Evolutionary conservation across 1,140 invertebrate species (phyloP), one percentile per base, ranked within the genome.

Genomic region (Chlorops oryzae): DNA sequence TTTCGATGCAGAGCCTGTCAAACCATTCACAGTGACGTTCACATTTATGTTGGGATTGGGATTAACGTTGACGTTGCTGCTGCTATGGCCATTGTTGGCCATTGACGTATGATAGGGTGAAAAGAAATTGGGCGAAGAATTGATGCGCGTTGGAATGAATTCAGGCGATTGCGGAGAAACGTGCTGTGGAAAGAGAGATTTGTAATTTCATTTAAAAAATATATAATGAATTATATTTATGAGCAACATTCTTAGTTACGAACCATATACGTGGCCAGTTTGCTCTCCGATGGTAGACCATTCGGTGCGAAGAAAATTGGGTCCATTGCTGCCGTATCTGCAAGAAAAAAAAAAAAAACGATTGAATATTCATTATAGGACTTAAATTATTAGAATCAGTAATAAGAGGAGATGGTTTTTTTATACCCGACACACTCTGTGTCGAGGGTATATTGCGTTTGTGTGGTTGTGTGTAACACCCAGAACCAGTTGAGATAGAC

Each of bases 221-320:
- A 9, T 32, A 15, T 32, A 10, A 15, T 32, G 28, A 32, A 20
- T 27, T 12, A 18, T 28, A 32, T 17, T 45, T 27, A 45, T 7
- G n/a, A 32, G 3, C 13, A 24, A 15, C 18, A 4, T 28, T 50
- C 65, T 70, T 77, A 87, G n/a, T n/a, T n/a, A n/a, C n/a, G n/a
- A n/a, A n/a, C 85, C 85, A 89, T 88, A 73, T 90, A 90, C 57
- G 86, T 87, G 48, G 85, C 86, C 63, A 90, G 77, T 74, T 90
- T 90, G 54, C 87, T 90, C 70, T 90, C 87, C 71, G 87, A 81
- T 38, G 87, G 87, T 62, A 89, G 80, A 61, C 85, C 85, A 77
- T 87, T 87, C 39, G 84, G 73, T 54, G 81, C 77, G 35, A 78
- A 80, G 59, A 74, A 75, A 60, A 76, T 74, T 53, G 72, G 74